Base-by-base conservation (phyloP, 1,140 invertebrate species). In the Cotesia glomerata region DNA sequence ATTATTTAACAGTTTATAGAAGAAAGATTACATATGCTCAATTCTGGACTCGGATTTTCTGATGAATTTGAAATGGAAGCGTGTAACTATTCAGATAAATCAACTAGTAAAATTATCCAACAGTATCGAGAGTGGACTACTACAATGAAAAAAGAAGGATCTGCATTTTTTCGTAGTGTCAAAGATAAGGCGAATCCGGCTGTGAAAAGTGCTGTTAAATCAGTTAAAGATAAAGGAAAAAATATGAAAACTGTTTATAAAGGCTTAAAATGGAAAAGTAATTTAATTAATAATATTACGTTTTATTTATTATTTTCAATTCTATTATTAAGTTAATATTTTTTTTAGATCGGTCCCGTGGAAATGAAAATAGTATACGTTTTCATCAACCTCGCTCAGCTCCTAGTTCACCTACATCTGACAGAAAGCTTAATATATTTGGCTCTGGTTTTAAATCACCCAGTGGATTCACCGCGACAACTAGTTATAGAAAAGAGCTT, bases 61-160 rank as follows among this genome's bases (percentile, higher is more conserved):
- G 97, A 98, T 85, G 94, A 97, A 81, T 98, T 98, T 87, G 97
- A 98, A 87, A 89, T 94, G 83, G 96, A 98, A 86, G 93, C 94
- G 14, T 95, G 93, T 76, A 89, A 92, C 67, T 95, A 95, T 84
- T 93, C 93, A 0, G 95, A 96, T 70, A 95, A 95, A 82, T 90
- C 92, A 36, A 91, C 91, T 78, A 91, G 90, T 54, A 93, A 93
- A 87, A 89, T 93, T 52, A 92, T 92, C 78, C 91, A 93, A 74
- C 92, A 95, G 75, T 95, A 95, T 81, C 91, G 92, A 76, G 93
- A 95, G 79, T 93, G 92, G 91, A 85, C 90, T 7, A 85, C 87
- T 14, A 88, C 89, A 34, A 91, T 92, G 88, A 88, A 89, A 70
- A 91, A 91, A 77, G 91, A 92, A 78, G 89, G 91, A 13, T 90